A percentile compares a stretch with the other conserved stretches of the same genome.
phyloP scores from a whole-genome alignment of 2,888 invertebrate genomes.

The Caenorhabditis parvicauda region DNA sequence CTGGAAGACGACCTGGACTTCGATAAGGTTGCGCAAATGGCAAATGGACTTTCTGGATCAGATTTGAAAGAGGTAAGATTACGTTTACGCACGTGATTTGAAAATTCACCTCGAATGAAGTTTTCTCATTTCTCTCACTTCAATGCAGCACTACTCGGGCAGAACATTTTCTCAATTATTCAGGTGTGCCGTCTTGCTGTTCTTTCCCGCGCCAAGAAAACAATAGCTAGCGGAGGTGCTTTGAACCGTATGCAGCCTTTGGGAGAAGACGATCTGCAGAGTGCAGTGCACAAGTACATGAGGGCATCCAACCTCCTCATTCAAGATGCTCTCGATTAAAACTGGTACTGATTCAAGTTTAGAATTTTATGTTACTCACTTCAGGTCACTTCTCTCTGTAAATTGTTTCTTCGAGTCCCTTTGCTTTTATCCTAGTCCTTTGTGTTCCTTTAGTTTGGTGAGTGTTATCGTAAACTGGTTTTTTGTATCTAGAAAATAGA shows the following conservation, averaged over 20 bases:
- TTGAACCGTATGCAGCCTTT: slow-evolving; percentile 16
- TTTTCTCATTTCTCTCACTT: not conserved
- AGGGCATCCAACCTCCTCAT: slow-evolving; percentile 11
- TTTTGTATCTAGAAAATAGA: too few relatives aligned
- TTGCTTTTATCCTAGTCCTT: too few relatives aligned
- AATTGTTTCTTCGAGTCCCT: too few relatives aligned
- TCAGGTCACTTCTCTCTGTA: too few relatives aligned
- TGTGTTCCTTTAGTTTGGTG: too few relatives aligned
- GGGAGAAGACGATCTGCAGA: slow-evolving; percentile 22
- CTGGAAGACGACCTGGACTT: slow-evolving; percentile 24
- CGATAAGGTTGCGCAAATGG: slow-evolving; percentile 14
- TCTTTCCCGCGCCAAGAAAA: slow-evolving; percentile 36
- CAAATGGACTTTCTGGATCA: slow-evolving; percentile 47
- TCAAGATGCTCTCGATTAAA: slow-evolving; percentile 24
- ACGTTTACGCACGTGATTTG: not conserved
- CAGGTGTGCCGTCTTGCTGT: slow-evolving; percentile 47
- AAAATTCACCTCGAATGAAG: not conserved
- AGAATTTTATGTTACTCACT: too few relatives aligned
- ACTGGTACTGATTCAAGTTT: too few relatives aligned
- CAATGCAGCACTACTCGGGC: too few relatives aligned
- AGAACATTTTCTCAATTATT: not conserved
- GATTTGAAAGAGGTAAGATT: slow-evolving; percentile 54
- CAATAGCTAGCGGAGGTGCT: slow-evolving; percentile 28
- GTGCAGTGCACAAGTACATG: slow-evolving; percentile 27
- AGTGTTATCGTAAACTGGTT: too few relatives aligned